Base-by-base conservation (phyloP, 2,113 vertebrate species). In the Phasianus colchicus region DNA sequence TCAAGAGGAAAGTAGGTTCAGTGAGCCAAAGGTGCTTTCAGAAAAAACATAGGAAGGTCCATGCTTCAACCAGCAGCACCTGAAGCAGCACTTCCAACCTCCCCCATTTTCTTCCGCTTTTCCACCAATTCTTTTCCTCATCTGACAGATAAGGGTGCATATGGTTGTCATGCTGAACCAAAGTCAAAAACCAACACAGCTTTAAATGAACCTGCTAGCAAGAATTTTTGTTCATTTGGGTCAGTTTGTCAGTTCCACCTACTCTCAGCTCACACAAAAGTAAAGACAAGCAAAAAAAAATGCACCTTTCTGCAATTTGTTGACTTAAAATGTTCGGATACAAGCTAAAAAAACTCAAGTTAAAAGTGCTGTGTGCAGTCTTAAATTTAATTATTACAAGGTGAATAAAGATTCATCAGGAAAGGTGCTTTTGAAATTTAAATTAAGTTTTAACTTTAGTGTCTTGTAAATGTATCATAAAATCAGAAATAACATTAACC, bases 211-310 rank as follows among this genome's bases (percentile, higher is more conserved):
- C 9, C 25, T 38, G 70, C 17, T 13, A 27, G 48, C 54, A 76
- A 83, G 13, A 5, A 30, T 12, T 92, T 86, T 66, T 80, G 36
- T 54, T 80, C 19, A 43, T 73, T 66, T 66, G 69, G 13, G 76
- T 34, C 13, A 66, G 47, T 76, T 52, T 91, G 71, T 40, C 57
- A 81, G 30, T 30, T 17, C n/a, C 18, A 22, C 40, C 50, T 10
- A 12, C 27, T 20, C 21, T 0, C 0, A 64, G 27, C 38, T 0
- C 0, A 1, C 70, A 69, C 11, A 10, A 63, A 22, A 86, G 27
- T 0, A 0, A 25, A 86, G 10, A 34, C 72, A 88, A 47, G 29
- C 38, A 38, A 38, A 38, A 42, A 42, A 15, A 25, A 43, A 75
- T n/a, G n/a, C n/a, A n/a, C 40, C 69, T 27, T 75, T 84, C 48